Evolutionary conservation across 2,888 invertebrate genomes (phyloP).

Genomic region (Drosophila quasianomalipes): DNA sequence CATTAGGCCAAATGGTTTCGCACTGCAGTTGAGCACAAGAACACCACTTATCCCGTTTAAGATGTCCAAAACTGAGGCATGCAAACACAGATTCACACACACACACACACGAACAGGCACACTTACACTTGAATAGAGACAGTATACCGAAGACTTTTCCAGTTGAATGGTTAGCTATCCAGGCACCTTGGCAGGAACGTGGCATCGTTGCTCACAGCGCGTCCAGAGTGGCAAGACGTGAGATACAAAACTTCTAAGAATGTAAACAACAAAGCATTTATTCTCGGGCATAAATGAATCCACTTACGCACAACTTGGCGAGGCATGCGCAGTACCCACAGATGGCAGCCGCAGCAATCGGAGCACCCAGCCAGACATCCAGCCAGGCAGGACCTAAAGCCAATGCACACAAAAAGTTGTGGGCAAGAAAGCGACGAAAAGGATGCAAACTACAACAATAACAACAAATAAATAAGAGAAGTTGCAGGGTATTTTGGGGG

Average conservation of each 20-base stretch:
- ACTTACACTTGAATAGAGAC: conserved; percentile 27
- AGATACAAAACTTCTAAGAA: conserved; percentile 74
- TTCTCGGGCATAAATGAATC: conserved; percentile 72
- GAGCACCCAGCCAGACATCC: not conserved
- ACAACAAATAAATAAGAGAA: conserved; percentile 27
- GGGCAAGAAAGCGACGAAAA: conserved; percentile 45
- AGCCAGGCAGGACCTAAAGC: conserved; percentile 44
- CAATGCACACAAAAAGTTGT: conserved; percentile 53
- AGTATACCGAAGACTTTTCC: conserved; percentile 43
- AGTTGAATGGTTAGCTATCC: conserved; percentile 49
- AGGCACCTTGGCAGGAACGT: conserved; percentile 35
- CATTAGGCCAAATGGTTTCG: conserved; percentile 30
- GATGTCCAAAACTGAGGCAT: conserved; percentile 36
- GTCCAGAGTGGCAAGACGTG: conserved; percentile 62
- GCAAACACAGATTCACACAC: conserved; percentile 23
- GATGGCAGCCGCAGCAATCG: conserved; percentile 21
- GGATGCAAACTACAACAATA: conserved; percentile 35
- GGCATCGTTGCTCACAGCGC: conserved; percentile 44
- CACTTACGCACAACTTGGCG: conserved; percentile 69
- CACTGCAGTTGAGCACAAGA: conserved; percentile 18
- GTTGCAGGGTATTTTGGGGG: conserved; percentile 43
- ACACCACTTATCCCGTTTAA: conserved; percentile 21
- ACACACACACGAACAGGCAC: conserved; percentile 2
- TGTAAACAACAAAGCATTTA: conserved; percentile 79
- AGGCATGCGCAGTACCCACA: conserved; percentile 19